A percentile compares a stretch with the other conserved stretches of the same genome.
These are phyloP conservation scores for Griposia aprilina DNA, from an alignment of 2,888 invertebrate genomes.

Conservation along the genomic window DNA sequence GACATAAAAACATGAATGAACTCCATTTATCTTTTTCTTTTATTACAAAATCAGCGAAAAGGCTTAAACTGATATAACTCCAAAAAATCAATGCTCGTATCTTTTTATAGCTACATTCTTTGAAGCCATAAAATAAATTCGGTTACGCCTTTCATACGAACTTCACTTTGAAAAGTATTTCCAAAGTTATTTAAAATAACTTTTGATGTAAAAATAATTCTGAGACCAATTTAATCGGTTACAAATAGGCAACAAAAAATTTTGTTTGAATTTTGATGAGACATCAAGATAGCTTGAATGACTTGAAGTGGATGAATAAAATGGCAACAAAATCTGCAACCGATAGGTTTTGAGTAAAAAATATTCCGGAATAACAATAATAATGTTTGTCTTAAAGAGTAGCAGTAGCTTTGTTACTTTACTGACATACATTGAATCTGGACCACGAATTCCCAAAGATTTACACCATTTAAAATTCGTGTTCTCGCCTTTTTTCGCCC, in stretches of 20 bases:
- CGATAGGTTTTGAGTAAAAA: not conserved
- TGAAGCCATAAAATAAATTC: constrained; percentile 22
- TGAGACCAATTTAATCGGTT: constrained; percentile 7
- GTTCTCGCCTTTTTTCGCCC: too few relatives aligned
- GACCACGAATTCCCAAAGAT: not conserved
- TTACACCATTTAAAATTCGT: too few relatives aligned
- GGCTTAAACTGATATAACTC: constrained; percentile 19
- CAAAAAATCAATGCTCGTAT: constrained; percentile 34
- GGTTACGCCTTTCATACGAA: constrained; percentile 6
- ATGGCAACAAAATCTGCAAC: not conserved
- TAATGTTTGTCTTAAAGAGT: not conserved
- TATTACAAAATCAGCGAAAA: constrained; percentile 42
- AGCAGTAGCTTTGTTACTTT: not conserved
- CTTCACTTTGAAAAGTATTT: constrained; percentile 14
- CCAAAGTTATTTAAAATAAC: constrained; percentile 25
- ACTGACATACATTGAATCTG: too few relatives aligned
- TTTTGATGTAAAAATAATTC: constrained; percentile 15
- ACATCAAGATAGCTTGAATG: not conserved
- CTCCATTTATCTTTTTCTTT: constrained; percentile 47
- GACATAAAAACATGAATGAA: constrained; percentile 41
- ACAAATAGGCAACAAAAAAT: not conserved
- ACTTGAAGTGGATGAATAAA: not conserved
- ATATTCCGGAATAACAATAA: not conserved
- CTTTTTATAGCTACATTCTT: constrained; percentile 30
- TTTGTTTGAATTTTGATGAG: not conserved